Evolutionary conservation across 2,888 invertebrate genomes (phyloP).

Genomic region (Pantelozetes paolii): DNA sequence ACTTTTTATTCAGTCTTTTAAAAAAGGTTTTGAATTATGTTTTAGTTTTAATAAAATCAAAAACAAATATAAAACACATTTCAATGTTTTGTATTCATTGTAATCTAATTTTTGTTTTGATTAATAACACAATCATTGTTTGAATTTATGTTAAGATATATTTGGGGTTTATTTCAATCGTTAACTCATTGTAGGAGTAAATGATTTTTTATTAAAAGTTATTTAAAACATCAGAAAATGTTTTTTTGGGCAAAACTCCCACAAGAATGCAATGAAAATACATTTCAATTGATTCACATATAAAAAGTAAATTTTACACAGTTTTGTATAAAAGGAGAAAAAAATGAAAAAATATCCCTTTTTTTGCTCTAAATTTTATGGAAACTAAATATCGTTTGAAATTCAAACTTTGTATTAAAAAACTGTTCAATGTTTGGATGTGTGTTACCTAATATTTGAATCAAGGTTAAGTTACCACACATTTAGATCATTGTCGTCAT

Average conservation of each 20-base stretch:
- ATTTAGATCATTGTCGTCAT: constrained; percentile 10
- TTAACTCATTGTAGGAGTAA: not conserved
- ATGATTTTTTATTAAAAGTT: not conserved
- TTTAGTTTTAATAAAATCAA: too few species aligned
- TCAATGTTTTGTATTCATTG: not conserved
- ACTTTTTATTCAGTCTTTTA: too few species aligned
- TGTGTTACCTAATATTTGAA: not conserved
- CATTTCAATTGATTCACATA: not conserved
- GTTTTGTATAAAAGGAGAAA: too few species aligned
- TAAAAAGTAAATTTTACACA: too few species aligned
- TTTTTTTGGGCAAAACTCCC: constrained; percentile 2
- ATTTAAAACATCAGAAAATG: not conserved
- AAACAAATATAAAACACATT: too few species aligned
- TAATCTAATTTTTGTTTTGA: not conserved
- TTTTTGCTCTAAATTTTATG: not conserved
- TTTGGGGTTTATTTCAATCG: not conserved
- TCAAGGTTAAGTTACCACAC: not conserved
- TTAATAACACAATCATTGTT: not conserved
- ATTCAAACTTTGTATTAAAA: too few species aligned
- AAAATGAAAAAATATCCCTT: not conserved
- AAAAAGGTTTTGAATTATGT: too few species aligned
- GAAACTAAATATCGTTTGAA: too few species aligned
- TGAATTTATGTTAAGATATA: not conserved
- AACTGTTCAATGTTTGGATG: too few species aligned
- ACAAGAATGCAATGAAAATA: not conserved